Percentiles rank a stretch among this genome's conserved stretches.
Conservation (phyloP, 2,797 vertebrate species). For the Tangara arthus region DNA sequence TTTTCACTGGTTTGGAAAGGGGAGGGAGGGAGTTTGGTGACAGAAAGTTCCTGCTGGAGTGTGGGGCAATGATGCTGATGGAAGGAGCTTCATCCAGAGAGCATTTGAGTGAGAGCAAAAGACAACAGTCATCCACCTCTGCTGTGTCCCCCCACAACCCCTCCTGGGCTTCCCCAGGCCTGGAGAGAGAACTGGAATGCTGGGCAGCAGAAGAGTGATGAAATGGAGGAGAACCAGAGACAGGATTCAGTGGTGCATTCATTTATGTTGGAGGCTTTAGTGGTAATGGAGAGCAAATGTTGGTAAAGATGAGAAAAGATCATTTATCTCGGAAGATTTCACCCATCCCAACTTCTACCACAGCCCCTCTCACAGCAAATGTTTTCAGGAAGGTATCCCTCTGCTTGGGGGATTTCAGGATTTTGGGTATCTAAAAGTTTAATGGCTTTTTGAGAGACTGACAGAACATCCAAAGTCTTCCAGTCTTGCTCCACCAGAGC, state of each 20-base stretch:
- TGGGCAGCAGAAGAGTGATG: rapidly evolving
- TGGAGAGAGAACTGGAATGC: rapidly evolving
- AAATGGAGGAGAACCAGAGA: neutral
- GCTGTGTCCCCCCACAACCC: neutral
- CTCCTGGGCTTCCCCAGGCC: neutral
- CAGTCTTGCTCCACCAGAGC: neutral
- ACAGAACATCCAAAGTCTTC: neutral
- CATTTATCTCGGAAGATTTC: neutral
- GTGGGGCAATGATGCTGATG: neutral
- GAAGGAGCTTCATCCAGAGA: neutral
- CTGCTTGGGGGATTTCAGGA: neutral
- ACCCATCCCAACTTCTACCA: neutral
- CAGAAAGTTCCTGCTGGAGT: neutral
- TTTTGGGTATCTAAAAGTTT: neutral
- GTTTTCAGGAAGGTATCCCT: neutral
- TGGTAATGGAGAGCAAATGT: neutral
- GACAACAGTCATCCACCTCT: neutral
- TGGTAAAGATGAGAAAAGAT: neutral
- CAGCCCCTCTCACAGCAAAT: neutral
- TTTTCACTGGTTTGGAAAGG: neutral
- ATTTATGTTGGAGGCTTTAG: neutral
- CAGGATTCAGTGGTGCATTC: neutral
- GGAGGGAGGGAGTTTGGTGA: neutral
- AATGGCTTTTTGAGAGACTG: neutral
- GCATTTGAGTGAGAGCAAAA: neutral